These are phyloP conservation scores for Lasiommata megera DNA, from an alignment of 2,888 invertebrate species.

Conservation along the genomic window DNA sequence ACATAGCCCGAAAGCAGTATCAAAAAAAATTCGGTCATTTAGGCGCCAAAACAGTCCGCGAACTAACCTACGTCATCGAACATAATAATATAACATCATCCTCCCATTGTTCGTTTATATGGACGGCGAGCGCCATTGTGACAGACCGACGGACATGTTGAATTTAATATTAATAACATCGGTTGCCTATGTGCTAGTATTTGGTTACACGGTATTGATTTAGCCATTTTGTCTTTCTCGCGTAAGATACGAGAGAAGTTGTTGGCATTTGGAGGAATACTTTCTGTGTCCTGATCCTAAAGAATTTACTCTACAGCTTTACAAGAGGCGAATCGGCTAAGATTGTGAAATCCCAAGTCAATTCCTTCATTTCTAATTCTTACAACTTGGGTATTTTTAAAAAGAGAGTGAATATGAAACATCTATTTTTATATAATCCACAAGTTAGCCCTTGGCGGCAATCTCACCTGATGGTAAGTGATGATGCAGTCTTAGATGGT, in stretches of 20 bases:
- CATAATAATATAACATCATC: conserved; percentile 18
- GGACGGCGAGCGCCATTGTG: conserved; percentile 23
- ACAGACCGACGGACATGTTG: conserved; percentile 20
- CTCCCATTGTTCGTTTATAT: conserved; percentile 29
- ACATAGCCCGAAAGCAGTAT: neutral
- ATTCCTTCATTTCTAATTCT: no score
- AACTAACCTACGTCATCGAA: conserved; percentile 3
- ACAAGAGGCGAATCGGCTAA: no score
- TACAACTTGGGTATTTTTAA: no score
- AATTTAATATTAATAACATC: conserved; percentile 24
- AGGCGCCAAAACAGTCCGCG: conserved; percentile 2
- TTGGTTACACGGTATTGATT: conserved; percentile 11
- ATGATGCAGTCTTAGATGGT: no score
- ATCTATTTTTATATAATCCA: no score
- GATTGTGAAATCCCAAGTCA: no score
- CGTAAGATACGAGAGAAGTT: neutral
- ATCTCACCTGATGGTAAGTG: no score
- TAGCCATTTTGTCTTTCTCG: neutral
- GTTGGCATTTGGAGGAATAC: no score
- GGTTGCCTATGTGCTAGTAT: neutral
- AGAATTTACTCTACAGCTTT: no score
- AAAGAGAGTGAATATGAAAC: no score
- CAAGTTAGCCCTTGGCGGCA: no score
- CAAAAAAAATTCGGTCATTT: neutral
- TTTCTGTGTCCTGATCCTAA: no score